These are phyloP conservation scores for Aricia artaxerxes DNA, from an alignment of 2,888 invertebrate genomes.

Conservation along the genomic window DNA sequence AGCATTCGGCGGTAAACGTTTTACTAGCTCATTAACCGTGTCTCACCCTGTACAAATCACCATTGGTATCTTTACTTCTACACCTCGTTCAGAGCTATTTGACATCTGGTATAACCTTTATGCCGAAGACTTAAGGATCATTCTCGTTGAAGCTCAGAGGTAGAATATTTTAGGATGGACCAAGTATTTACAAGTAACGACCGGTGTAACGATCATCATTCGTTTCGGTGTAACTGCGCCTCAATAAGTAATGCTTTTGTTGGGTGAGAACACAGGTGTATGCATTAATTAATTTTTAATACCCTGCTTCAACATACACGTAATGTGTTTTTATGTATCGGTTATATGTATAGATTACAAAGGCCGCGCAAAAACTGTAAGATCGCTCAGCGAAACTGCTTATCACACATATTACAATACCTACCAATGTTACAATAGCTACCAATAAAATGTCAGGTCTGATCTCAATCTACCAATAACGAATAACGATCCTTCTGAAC, in stretches of 20 bases:
- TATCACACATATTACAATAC: no score
- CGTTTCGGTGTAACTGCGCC: constrained; percentile 53
- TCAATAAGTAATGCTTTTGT: constrained; percentile 37
- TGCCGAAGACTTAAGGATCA: background rate
- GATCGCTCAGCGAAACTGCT: no score
- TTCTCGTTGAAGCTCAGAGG: background rate
- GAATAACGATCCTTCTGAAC: no score
- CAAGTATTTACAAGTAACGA: constrained; percentile 50
- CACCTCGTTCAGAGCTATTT: background rate
- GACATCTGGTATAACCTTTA: background rate
- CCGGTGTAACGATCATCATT: constrained; percentile 54
- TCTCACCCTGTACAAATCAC: constrained; percentile 60
- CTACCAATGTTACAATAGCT: no score
- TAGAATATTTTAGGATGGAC: background rate
- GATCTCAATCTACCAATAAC: no score
- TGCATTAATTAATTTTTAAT: background rate
- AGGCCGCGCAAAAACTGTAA: no score
- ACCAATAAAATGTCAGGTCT: no score
- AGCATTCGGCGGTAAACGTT: constrained; percentile 50
- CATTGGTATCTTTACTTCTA: constrained; percentile 50
- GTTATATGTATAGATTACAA: no score
- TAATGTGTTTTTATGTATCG: background rate
- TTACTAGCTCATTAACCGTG: constrained; percentile 62
- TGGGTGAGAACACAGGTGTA: background rate
- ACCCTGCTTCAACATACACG: background rate